Evolutionary conservation across 2,113 vertebrate genomes (phyloP), one percentile per base, ranked within the genome.

Genomic region (Ia io): DNA sequence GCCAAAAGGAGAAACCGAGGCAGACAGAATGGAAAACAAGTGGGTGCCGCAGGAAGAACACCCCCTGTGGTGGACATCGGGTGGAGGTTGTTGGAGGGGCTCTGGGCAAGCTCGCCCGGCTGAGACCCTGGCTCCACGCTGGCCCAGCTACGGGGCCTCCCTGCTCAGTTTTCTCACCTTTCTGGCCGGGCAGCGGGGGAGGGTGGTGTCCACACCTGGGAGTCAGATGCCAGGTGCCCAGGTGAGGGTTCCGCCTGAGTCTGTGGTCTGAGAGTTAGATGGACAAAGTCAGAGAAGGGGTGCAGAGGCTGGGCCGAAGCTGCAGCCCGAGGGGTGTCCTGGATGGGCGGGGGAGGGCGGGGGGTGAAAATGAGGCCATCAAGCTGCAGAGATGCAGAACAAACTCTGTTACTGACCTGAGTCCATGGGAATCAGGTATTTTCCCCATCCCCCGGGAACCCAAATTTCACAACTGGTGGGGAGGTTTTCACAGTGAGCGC

Each of bases 131-230:
- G 88, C 37, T 30, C 73, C 13, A 5, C 2, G 1, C 13, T 20
- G 69, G 28, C 44, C 30, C 6, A 3, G 9, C 22, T 11, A 0
- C 11, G 12, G 20, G 9, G 35, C 42, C 47, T 11, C 28, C 44
- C 30, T 20, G n/a, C 49, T 23, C 25, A 13, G 14, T 42, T 51
- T 84, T 8, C 37, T 28, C 37, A 9, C 32, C 30, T 85, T 18
- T 9, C 74, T 23, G 30, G 37, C 28, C 2, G 14, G 17, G 40
- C 9, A 8, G 7, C 30, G 40, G 47, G 5, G 13, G 25, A 9
- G 20, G 61, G 22, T 0, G 40, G 5, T 8, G 23, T 12, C 11
- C 3, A 9, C 1, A 4, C 25, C 61, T 0, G 9, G 12, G 32
- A 37, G 83, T 35, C 37, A 5, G 14, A 9, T 5, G 32, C 1